These are phyloP conservation scores for Hypomecis punctinalis DNA, from an alignment of 2,888 invertebrate genomes.

Conservation along the genomic window DNA sequence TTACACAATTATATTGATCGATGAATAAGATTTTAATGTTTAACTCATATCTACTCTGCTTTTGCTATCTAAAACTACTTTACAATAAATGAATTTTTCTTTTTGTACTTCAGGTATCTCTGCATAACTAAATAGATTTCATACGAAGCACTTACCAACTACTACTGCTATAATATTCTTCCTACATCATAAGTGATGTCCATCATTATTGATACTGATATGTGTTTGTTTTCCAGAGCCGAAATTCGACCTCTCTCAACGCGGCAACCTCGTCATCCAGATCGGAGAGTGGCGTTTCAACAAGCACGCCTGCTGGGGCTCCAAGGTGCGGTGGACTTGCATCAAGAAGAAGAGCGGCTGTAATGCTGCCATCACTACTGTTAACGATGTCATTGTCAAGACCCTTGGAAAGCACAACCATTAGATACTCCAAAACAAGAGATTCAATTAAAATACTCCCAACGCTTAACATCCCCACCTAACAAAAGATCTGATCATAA, in stretches of 20 bases:
- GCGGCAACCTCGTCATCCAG: constrained; percentile 77
- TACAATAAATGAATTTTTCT: too few species aligned
- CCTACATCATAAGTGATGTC: neutral
- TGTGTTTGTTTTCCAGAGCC: constrained; percentile 68
- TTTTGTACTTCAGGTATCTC: too few species aligned
- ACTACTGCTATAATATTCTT: too few species aligned
- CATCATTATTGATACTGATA: constrained; percentile 2
- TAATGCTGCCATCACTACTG: constrained; percentile 74
- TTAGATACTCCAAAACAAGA: constrained; percentile 40
- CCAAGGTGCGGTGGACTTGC: constrained; percentile 79
- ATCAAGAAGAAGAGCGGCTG: constrained; percentile 79
- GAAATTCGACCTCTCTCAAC: constrained; percentile 74
- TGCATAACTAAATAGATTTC: too few species aligned
- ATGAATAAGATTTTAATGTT: too few species aligned
- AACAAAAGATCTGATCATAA: too few species aligned
- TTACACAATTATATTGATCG: too few species aligned
- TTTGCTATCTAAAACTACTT: too few species aligned
- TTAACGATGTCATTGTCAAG: constrained; percentile 77
- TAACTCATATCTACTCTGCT: too few species aligned
- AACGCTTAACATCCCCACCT: too few species aligned
- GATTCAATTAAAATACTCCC: too few species aligned
- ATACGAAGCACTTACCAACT: too few species aligned
- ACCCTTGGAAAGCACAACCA: constrained; percentile 78
- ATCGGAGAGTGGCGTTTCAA: constrained; percentile 80
- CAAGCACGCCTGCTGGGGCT: constrained; percentile 78